A percentile compares a stretch with the other conserved stretches of the same genome.
Evolutionary conservation across 2,113 vertebrate species (phyloP).

Genomic region (Apteryx owenii): DNA sequence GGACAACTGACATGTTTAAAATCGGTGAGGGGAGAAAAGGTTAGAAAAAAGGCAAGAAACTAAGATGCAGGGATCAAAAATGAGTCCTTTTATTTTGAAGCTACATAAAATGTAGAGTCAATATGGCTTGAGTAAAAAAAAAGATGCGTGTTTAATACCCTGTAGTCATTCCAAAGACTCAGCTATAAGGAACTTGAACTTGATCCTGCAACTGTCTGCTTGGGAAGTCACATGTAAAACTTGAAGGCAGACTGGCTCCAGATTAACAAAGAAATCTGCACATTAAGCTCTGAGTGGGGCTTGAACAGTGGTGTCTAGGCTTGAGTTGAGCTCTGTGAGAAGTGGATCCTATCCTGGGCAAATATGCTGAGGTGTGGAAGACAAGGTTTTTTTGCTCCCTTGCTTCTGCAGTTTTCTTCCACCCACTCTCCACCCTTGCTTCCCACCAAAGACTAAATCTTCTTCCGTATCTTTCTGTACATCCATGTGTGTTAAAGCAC

Average conservation of each 20-base stretch:
- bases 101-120: not conserved
- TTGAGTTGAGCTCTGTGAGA: not conserved
- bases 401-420: not conserved
- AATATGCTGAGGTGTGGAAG: fast-evolving
- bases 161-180: not conserved
- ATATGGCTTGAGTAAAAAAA: not conserved
- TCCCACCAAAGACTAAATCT: too few species aligned
- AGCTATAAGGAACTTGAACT: not conserved
- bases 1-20: not conserved
- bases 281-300: fast-evolving
- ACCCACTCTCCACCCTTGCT: not conserved
- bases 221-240: not conserved
- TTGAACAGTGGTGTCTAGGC: not conserved
- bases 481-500: not conserved
- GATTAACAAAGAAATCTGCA: not conserved
- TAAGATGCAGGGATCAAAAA: not conserved
- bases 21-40: not conserved
- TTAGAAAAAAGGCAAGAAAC: not conserved
- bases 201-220: not conserved
- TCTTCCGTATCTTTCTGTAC: not conserved
- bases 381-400: not conserved
- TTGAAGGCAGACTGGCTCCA: fast-evolving
- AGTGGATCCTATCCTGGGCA: not conserved
- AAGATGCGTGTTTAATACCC: not conserved
- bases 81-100: not conserved